Conservation (phyloP, 1,140 invertebrate genomes). For the Sycophila sp. region DNA sequence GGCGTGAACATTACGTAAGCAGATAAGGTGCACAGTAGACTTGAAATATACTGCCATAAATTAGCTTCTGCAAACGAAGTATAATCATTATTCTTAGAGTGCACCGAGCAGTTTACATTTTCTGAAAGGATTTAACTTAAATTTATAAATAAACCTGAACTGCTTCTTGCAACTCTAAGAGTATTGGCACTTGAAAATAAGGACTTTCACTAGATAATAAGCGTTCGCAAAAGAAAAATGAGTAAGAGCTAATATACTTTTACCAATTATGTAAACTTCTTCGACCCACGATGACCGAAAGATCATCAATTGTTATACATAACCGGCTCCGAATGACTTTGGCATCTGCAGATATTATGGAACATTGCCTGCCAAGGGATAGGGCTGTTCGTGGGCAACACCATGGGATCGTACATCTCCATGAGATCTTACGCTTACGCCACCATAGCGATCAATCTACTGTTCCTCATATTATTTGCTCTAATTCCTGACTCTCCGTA, state of each 20-base stretch:
- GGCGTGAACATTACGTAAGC: too few relatives aligned
- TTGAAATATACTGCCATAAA: too few relatives aligned
- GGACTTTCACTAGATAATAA: too few relatives aligned
- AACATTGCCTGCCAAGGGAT: conserved; percentile 66
- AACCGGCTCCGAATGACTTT: conserved; percentile 9
- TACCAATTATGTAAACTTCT: not conserved
- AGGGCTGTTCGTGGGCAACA: conserved; percentile 58
- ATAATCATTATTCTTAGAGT: too few relatives aligned
- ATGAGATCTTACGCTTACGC: conserved; percentile 58
- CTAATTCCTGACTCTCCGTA: conserved; percentile 70
- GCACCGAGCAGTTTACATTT: too few relatives aligned
- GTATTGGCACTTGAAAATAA: too few relatives aligned
- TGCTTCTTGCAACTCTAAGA: too few relatives aligned
- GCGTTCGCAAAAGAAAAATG: too few relatives aligned
- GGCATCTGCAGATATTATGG: conserved; percentile 63
- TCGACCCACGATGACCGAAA: conserved; percentile 19
- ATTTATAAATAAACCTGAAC: too few relatives aligned
- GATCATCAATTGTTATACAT: not conserved
- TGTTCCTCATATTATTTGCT: conserved; percentile 64
- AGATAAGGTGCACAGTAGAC: too few relatives aligned
- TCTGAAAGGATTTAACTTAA: too few relatives aligned
- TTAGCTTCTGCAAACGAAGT: too few relatives aligned
- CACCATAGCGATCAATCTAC: conserved; percentile 55
- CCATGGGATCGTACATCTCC: conserved; percentile 58
- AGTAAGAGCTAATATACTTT: not conserved